Conservation (phyloP, 2,888 invertebrate species). For the Agrypnus murinus region DNA sequence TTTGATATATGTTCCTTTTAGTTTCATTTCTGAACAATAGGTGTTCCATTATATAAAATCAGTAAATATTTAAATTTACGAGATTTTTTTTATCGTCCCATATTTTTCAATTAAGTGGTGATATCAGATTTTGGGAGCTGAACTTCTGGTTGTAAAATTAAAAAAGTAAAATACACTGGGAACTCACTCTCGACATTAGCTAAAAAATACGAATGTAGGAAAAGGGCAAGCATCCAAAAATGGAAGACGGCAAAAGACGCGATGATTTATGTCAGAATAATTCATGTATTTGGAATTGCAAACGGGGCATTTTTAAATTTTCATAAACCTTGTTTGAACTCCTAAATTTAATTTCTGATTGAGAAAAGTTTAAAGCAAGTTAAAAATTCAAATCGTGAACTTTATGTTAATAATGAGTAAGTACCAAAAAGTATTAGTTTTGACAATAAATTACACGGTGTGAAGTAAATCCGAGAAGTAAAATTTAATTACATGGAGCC, state of each 20-base stretch:
- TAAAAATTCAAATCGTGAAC: not conserved
- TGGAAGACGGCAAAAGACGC: constrained; percentile 20
- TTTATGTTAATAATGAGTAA: not conserved
- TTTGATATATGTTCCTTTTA: no score
- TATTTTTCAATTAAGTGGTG: no score
- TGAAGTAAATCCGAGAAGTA: no score
- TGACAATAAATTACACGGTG: no score
- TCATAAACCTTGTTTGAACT: constrained; percentile 21
- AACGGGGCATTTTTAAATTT: constrained; percentile 27
- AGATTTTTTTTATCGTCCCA: no score
- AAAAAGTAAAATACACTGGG: not conserved
- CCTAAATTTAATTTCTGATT: constrained; percentile 15
- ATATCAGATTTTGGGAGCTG: no score
- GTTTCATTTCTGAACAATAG: no score
- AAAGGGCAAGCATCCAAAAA: constrained; percentile 2
- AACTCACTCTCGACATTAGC: not conserved
- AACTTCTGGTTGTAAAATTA: no score
- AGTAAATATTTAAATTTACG: no score
- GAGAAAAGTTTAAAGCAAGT: constrained; percentile 9
- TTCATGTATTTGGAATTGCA: constrained; percentile 34
- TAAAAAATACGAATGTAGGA: not conserved
- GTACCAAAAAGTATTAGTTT: no score
- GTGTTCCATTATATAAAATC: no score
- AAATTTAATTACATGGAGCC: no score
- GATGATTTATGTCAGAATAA: constrained; percentile 32